Evolutionary conservation across 2,888 invertebrate species (phyloP).

Genomic region (Philaethria dido): DNA sequence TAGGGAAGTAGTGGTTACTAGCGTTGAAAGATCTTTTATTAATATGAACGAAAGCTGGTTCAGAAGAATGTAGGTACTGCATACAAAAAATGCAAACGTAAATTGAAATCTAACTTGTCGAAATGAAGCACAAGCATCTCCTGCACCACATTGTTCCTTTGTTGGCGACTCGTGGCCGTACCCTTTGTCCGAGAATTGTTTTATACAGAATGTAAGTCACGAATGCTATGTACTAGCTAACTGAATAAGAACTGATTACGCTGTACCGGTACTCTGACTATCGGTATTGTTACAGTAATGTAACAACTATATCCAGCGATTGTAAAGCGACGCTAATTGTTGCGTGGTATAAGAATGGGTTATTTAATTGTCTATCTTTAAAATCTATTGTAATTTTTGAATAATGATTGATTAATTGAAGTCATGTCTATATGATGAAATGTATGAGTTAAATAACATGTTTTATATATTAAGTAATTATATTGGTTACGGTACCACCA

Average conservation of each 20-base stretch:
- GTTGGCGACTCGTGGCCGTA: constrained; percentile 75
- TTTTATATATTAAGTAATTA: too few species aligned
- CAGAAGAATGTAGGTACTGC: constrained; percentile 9
- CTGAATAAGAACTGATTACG: constrained; percentile 74
- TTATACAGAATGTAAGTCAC: constrained; percentile 83
- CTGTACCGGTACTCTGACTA: constrained; percentile 59
- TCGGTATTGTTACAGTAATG: constrained; percentile 53
- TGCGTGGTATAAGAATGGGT: not conserved
- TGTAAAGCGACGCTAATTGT: constrained; percentile 11
- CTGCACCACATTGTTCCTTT: constrained; percentile 75
- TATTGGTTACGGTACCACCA: too few species aligned
- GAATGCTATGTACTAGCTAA: constrained; percentile 78
- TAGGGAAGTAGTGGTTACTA: constrained; percentile 34
- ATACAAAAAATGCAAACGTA: constrained; percentile 35
- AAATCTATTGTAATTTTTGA: not conserved
- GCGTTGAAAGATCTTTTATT: constrained; percentile 32
- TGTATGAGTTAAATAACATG: too few species aligned
- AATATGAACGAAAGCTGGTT: constrained; percentile 19
- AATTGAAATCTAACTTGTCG: constrained; percentile 59
- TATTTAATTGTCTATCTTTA: not conserved
- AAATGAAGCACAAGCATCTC: constrained; percentile 77
- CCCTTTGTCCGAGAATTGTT: constrained; percentile 82
- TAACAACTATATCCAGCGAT: constrained; percentile 66
- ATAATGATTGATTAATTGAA: not conserved
- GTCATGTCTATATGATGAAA: too few species aligned